A percentile compares a stretch with the other conserved stretches of the same genome.
Evolutionary conservation across 2,888 invertebrate species (phyloP).

Genomic region (Polyploca ridens): DNA sequence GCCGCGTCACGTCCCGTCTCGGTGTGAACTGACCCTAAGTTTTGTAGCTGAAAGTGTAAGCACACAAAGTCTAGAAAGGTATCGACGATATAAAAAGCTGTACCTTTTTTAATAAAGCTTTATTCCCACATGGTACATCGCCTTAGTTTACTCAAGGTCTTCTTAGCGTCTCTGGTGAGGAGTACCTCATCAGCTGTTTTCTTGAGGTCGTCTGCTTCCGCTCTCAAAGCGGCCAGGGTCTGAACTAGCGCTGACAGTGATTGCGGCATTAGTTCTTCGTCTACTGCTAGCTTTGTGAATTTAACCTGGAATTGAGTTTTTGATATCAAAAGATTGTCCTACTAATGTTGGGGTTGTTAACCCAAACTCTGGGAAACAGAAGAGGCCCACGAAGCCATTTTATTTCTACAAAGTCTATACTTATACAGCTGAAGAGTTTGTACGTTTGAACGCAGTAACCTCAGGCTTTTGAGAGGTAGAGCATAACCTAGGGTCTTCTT

Average conservation of each 20-base stretch:
- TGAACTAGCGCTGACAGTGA: slow-evolving; percentile 49
- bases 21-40: too few species aligned
- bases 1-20: too few species aligned
- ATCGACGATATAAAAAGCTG: not conserved
- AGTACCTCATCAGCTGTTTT: slow-evolving; percentile 65
- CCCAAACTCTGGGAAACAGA: too few species aligned
- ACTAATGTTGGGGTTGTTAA: not conserved
- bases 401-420: too few species aligned
- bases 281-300: slow-evolving; percentile 60
- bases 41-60: too few species aligned
- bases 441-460: too few species aligned
- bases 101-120: not conserved
- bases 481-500: too few species aligned
- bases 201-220: slow-evolving; percentile 53
- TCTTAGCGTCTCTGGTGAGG: slow-evolving; percentile 59
- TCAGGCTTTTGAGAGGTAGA: too few species aligned
- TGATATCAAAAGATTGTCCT: not conserved
- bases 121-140: slow-evolving; percentile 32
- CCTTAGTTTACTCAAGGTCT: slow-evolving; percentile 57
- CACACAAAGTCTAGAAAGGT: too few species aligned
- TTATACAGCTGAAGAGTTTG: too few species aligned
- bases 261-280: slow-evolving; percentile 58
- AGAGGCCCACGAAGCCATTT: too few species aligned
- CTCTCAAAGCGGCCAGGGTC: slow-evolving; percentile 45
- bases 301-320: slow-evolving; percentile 55